Base-by-base conservation (phyloP, 1,140 invertebrate species). In the Rhagoletis zephyria region DNA sequence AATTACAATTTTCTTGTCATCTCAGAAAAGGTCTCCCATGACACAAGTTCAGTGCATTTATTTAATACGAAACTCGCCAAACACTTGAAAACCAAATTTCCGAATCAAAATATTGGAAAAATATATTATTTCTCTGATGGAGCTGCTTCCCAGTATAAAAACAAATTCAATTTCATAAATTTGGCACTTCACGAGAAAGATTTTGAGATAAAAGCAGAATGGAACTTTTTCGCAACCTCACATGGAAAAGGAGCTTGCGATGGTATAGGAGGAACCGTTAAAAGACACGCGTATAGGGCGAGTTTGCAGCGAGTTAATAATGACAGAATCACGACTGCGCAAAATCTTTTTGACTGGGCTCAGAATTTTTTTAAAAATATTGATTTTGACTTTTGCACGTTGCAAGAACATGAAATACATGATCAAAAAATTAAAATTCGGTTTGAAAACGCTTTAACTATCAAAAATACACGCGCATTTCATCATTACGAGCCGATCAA, bases 81-180 rank as follows among this genome's bases (percentile, higher is more conserved):
- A 7, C 42, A 60, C 30, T 12, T 60, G 30, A 60, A 60, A 59
- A 4, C 10, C 5, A 85, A 85, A 42, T 60, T 60, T 61, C 16
- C 9, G 5, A 4, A n/a, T 6, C 9, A 19, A 12, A 85, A 59
- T 61, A 5, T 85, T 59, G 30, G 30, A 59, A 85, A 85, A 61
- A 85, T 85, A 19, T 60, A 60, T 60, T 85, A 85, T 30, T 85
- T 59, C n/a, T 85, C 85, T n/a, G 85, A 85, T 61, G 85, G 85
- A 85, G 85, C 85, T 6, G 59, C 16, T 4, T 59, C 85, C 60
- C n/a, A 30, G 30, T 30, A 30, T 30, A 30, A 30, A 30, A 30
- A 30, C 30, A 30, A 30, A 30, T 30, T 30, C 40, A 85, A 85
- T 10, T 61, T 60, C 5, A 10, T 60, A 59, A 85, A 59, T 85